Evolutionary conservation across 2,888 invertebrate genomes (phyloP).

Genomic region (Heliconius charithonia): DNA sequence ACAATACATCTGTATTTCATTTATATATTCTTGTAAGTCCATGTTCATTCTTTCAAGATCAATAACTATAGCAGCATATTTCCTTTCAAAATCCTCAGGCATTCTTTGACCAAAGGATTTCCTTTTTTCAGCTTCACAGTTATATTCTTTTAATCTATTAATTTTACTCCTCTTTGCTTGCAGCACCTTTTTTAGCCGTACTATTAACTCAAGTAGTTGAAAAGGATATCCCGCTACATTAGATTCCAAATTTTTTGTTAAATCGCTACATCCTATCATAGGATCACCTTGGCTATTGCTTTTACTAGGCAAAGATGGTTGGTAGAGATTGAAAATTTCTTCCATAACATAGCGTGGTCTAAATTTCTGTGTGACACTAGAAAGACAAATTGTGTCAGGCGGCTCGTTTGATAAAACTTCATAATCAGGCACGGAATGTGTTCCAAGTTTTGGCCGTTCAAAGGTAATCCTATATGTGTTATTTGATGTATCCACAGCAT

Average conservation of each 20-base stretch:
- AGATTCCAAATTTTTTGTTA: conserved; percentile 73
- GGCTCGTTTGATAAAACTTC: conserved; percentile 97
- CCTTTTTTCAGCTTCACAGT: conserved; percentile 94
- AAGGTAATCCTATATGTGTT: conserved; percentile 98
- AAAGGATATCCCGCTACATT: conserved; percentile 92
- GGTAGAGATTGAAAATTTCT: conserved; percentile 79
- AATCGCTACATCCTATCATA: conserved; percentile 83
- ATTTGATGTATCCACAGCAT: conserved; percentile 97
- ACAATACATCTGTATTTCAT: conserved; percentile 92
- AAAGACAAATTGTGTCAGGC: conserved; percentile 94
- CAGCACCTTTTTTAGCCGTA: conserved; percentile 93
- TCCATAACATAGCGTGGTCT: conserved; percentile 87
- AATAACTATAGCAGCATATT: conserved; percentile 93
- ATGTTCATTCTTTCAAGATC: conserved; percentile 96
- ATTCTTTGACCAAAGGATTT: conserved; percentile 91
- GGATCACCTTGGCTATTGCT: conserved; percentile 87
- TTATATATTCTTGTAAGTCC: conserved; percentile 93
- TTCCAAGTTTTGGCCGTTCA: conserved; percentile 95
- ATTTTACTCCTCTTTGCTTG: conserved; percentile 92
- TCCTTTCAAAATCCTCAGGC: conserved; percentile 94
- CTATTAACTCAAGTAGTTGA: conserved; percentile 92
- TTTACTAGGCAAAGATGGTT: conserved; percentile 63
- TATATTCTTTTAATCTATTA: conserved; percentile 91
- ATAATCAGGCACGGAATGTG: conserved; percentile 97
- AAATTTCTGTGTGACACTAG: conserved; percentile 92